These are phyloP conservation scores for Thryonomys swinderianus DNA, from an alignment of 2,113 vertebrate species.

Conservation along the genomic window DNA sequence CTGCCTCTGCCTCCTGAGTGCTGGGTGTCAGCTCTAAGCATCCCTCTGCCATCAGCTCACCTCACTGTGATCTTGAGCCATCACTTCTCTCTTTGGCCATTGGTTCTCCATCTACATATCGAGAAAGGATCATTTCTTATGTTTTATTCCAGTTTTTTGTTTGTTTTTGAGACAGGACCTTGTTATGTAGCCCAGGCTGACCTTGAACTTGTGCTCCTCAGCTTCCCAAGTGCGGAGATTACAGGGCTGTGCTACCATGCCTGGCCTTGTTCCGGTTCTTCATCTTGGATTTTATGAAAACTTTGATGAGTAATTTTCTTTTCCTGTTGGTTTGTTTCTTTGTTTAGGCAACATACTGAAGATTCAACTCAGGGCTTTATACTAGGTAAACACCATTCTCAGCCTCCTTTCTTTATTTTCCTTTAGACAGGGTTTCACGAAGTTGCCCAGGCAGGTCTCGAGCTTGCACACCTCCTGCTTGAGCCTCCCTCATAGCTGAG, in stretches of 20 bases:
- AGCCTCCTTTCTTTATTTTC: neutral
- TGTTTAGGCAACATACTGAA: neutral
- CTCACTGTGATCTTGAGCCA: neutral
- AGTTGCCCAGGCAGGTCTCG: neutral
- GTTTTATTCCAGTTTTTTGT: neutral
- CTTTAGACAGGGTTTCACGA: neutral
- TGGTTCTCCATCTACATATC: neutral
- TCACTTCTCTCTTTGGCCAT: neutral
- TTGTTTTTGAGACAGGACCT: neutral
- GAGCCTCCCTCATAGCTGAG: neutral
- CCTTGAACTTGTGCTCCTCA: neutral
- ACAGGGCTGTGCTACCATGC: neutral
- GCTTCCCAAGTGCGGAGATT: neutral
- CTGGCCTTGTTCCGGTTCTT: neutral
- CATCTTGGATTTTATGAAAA: constrained; percentile 4
- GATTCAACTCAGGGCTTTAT: neutral
- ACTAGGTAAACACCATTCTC: neutral
- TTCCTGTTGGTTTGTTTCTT: neutral
- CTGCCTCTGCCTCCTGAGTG: no score
- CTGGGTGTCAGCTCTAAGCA: neutral
- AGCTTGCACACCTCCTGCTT: neutral
- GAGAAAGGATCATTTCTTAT: neutral
- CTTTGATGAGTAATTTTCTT: neutral
- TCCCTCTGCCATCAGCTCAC: neutral
- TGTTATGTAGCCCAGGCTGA: neutral